phyloP scores from a whole-genome alignment of 1,140 invertebrate species.

The Bombus breviceps region DNA sequence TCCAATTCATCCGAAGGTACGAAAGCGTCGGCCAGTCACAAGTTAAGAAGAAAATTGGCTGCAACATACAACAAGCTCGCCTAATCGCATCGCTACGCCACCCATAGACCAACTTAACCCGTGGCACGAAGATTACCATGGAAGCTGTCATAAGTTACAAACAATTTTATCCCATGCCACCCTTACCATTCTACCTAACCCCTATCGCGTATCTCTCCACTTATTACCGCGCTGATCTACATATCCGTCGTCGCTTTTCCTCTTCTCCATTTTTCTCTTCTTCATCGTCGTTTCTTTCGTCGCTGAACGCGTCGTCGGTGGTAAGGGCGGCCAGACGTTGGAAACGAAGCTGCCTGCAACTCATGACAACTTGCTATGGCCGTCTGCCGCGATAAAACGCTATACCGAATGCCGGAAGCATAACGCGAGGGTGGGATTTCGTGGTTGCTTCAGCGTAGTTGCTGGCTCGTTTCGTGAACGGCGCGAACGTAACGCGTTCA shows the following conservation, averaged over 20 bases:
- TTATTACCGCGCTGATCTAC: neutral
- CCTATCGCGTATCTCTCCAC: neutral
- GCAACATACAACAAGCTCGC: constrained; percentile 13
- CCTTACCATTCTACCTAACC: too few species aligned
- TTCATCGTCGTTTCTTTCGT: neutral
- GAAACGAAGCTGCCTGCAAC: constrained; percentile 32
- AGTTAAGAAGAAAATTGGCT: constrained; percentile 19
- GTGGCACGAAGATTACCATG: neutral
- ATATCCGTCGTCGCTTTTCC: neutral
- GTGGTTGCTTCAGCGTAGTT: too few species aligned
- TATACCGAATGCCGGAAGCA: constrained; percentile 10
- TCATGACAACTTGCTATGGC: constrained; percentile 13
- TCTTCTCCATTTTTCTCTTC: too few species aligned
- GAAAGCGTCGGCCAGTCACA: neutral
- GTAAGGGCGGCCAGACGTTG: neutral
- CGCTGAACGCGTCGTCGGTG: neutral
- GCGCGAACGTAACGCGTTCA: neutral
- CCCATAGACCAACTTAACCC: neutral
- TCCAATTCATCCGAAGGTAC: neutral
- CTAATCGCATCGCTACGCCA: neutral
- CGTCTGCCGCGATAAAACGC: constrained; percentile 14
- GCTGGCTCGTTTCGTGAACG: neutral
- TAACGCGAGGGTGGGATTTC: neutral
- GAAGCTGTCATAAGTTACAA: constrained; percentile 22
- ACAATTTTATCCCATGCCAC: constrained; percentile 16